Evolutionary conservation across 1,140 invertebrate genomes (phyloP), one percentile per base, ranked within the genome.

Genomic region (Drosophila subpulchrella): DNA sequence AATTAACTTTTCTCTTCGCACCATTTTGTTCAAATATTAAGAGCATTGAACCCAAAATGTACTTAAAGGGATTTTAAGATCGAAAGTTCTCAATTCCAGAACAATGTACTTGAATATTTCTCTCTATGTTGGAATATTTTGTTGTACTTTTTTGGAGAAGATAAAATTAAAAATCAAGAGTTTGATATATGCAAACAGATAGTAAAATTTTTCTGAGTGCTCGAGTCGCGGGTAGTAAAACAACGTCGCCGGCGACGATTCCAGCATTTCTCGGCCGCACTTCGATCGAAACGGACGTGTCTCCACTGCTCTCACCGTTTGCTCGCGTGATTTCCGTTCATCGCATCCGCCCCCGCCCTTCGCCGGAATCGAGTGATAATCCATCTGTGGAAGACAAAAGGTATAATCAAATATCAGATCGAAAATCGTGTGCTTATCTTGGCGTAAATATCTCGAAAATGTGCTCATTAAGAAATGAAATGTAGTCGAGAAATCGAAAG

Each of bases 221-320:
- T 13, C 5, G 11, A 20, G 17, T 38, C 24, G 15, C 38, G 55
- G 32, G 46, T 38, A 50, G 62, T 57, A 57, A 59, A 70, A 42
- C 67, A 36, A 58, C 73, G 17, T 42, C 27, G 13, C 27, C 75
- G 38, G 11, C 60, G 61, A 27, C 41, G 51, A 36, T 65, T 78
- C 48, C 56, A 66, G 44, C 80, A 86, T 70, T 86, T 86, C 75
- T 58, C 39, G 79, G 71, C 58, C 66, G 66, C 72, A 71, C 76
- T 61, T 77, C 56, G 83, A 86, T 83, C 83, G 79, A 38, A 70
- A 42, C 77, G 72, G 84, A 67, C 60, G 59, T 67, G 30, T 42
- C 38, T 86, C 55, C 56, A 46, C 36, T 36, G 24, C 74, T 53
- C 39, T 50, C 38, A 67, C 46, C 46, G 24, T 41, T 59, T 59